Base-by-base conservation (phyloP, 2,888 invertebrate species). In the Maniola hyperantus region DNA sequence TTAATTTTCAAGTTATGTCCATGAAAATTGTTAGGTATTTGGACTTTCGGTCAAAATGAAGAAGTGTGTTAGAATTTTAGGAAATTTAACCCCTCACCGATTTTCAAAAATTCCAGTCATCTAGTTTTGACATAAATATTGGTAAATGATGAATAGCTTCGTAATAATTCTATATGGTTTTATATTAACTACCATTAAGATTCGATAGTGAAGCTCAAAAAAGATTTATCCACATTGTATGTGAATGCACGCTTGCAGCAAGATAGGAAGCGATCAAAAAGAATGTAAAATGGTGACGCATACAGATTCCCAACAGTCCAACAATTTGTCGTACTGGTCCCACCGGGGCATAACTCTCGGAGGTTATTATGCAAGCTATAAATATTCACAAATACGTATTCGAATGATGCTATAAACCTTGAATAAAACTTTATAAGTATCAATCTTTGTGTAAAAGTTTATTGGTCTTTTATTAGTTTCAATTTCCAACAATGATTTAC, bases 291-390 rank as follows among this genome's bases (percentile, higher is more conserved):
- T 76, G 73, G 74, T 79, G 78, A 75, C 75, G 74, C 79, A 79
- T 79, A 81, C 82, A 82, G 81, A 87, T 84, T 80, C 79, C 81
- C 82, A 82, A 82, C 79, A 81, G 80, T 81, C 80, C 79, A 78
- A 84, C 84, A 83, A 86, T 88, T 87, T 87, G 86, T 87, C 83
- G 81, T 75, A 73, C 77, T 80, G 81, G 81, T 83, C 77, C 81
- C 81, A 82, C 78, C 74, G 76, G 78, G 73, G 76, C 78, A 83
- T 85, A 85, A 83, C 82, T 85, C 82, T 78, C 72, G 74, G 76
- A 76, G 77, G 78, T 79, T 82, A 83, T 86, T 87, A 83, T 79
- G 81, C 79, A 78, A 80, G 75, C 82, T 78, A 81, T 87, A 69
- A 70, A 72, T 69, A 67, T 65, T 66, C 66, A 69, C 66, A 71